Evolutionary conservation across 2,113 vertebrate species (phyloP), one percentile per base, ranked within the genome.

Genomic region (Collichthys lucidus): DNA sequence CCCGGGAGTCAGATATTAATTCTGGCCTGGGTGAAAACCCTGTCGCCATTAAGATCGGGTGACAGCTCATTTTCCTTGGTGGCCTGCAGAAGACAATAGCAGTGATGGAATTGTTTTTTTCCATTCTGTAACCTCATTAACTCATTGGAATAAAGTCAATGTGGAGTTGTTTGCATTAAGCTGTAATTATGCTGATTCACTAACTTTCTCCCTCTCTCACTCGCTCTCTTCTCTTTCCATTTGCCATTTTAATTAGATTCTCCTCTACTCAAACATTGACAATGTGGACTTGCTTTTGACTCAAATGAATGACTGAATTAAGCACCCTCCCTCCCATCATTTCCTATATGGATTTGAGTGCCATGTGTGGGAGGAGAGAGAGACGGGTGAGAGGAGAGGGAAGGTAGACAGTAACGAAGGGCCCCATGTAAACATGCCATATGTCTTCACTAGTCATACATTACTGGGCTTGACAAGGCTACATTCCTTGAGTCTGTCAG

Each of bases 91-190:
- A 94, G 91, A 92, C 91, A 91, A 91, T 84, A 91, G 91, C 70
- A 55, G 81, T 92, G 90, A 94, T 91, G 88, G 89, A 92, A 85
- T 88, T 91, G 86, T 89, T 74, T 61, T 61, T 52, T 59, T 40
- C 66, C 68, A 74, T 72, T 87, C 88, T 86, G 91, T 92, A 94
- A 94, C 92, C 91, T 95, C 92, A 94, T 95, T 94, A 95, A 93
- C 89, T 90, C 89, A 90, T 92, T 91, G 93, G 84, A 93, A 92
- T 93, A 91, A 94, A 94, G 92, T 93, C 92, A 92, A 89, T 64
- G 88, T 85, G 42, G 86, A 91, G 84, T 89, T 93, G 88, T 93
- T 95, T 89, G 85, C 85, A 92, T 94, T 92, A 94, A 88, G 85
- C 84, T 92, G 93, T 93, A 94, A 95, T 94, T 94, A 92, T 88